Base-by-base conservation (phyloP, 2,888 invertebrate species). In the Notocelia uddmanniana region DNA sequence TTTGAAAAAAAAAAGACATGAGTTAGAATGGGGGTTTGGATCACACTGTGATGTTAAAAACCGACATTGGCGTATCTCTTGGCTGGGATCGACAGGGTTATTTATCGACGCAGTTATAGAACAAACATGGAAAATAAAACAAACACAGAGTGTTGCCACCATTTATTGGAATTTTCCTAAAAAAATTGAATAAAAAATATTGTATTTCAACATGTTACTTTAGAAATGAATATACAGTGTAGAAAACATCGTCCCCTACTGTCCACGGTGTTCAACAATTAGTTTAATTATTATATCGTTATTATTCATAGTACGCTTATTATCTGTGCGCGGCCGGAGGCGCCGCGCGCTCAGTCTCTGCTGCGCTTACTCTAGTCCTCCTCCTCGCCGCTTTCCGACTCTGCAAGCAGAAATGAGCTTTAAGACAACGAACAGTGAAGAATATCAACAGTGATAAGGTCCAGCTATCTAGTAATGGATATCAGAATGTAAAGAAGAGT, bases 141-240 rank as follows among this genome's bases (percentile, higher is more conserved):
- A 80, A 79, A 48, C 62, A 66, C 45, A 64, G 86, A 82, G 90
- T 93, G 93, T 93, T 87, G 84, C 91, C 93, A 93, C 93, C 84
- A 87, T 93, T 93, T 93, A 92, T 90, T 93, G 82, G 82, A 88
- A 90, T 92, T 93, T 93, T 93, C 87, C 91, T 93, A 93, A 89
- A 93, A 93, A 93, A 93, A 91, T 93, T 92, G 93, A 93, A 93
- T 93, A 93, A 92, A 93, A 93, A 93, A 93, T 93, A 93, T 93
- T 90, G 90, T 93, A 90, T 92, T 92, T 90, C 91, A 92, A 92
- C 92, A 90, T 88, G 88, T 90, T 90, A 89, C 85, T 91, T 89
- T 90, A 90, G 91, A 91, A 91, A 91, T 89, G 89, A 91, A 90
- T 90, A 90, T 89, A 91, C 91, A 91, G 89, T 89, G 88, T 91